Percentiles rank a stretch among this genome's conserved stretches.
Evolutionary conservation across 2,888 invertebrate genomes (phyloP).

Genomic region (Mesoligia furuncula): DNA sequence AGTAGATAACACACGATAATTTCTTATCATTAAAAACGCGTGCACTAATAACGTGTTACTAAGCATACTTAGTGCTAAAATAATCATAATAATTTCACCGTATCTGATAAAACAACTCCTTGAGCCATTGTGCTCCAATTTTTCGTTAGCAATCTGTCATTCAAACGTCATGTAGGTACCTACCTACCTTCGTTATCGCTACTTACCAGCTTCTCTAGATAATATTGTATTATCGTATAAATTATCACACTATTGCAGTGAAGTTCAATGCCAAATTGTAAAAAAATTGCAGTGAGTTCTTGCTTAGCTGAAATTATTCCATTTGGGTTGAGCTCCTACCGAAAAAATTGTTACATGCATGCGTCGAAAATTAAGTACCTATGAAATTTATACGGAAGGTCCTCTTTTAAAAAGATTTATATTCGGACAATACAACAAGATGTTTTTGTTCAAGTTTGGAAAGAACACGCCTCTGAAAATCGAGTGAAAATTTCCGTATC

Average conservation of each 20-base stretch:
- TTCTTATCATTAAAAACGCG: slow-evolving; percentile 41
- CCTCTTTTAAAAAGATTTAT: not conserved
- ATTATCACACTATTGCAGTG: slow-evolving; percentile 15
- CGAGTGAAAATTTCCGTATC: slow-evolving; percentile 20
- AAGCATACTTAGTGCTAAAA: slow-evolving; percentile 24
- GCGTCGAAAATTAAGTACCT: not conserved
- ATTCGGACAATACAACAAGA: not conserved
- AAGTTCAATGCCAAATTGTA: slow-evolving; percentile 60
- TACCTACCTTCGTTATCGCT: slow-evolving; percentile 21
- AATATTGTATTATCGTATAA: slow-evolving; percentile 39
- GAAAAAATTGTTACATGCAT: not conserved
- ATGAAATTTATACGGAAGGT: not conserved
- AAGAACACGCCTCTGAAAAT: slow-evolving; percentile 16
- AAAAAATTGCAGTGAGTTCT: not conserved
- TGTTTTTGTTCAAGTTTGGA: slow-evolving; percentile 12
- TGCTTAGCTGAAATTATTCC: not conserved
- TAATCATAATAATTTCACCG: slow-evolving; percentile 41
- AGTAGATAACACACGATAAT: slow-evolving; percentile 27
- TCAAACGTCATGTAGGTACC: slow-evolving; percentile 25
- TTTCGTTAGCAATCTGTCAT: slow-evolving; percentile 50
- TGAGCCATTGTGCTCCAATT: slow-evolving; percentile 56
- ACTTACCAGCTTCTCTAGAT: slow-evolving; percentile 33
- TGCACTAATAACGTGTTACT: slow-evolving; percentile 13
- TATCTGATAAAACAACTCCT: slow-evolving; percentile 59
- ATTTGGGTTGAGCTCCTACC: no score